phyloP scores from a whole-genome alignment of 2,888 invertebrate genomes.

The Anarsia innoxiella region DNA sequence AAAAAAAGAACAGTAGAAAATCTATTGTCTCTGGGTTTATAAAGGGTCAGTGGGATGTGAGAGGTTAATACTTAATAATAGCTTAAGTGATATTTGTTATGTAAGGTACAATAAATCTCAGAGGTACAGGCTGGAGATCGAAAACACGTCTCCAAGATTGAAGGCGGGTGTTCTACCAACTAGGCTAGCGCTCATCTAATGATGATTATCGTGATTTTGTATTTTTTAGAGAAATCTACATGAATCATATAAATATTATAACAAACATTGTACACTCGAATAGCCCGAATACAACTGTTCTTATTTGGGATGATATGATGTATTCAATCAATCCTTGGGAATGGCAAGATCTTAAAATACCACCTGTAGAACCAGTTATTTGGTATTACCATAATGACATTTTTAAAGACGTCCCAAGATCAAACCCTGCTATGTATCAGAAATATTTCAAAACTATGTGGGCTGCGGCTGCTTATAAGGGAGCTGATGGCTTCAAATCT shows the following conservation, averaged over 20 bases:
- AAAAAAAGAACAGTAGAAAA: too few species aligned
- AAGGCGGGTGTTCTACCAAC: too few species aligned
- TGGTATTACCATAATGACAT: constrained; percentile 62
- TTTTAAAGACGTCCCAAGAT: constrained; percentile 76
- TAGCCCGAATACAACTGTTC: constrained; percentile 69
- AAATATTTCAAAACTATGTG: constrained; percentile 79
- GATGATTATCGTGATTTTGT: too few species aligned
- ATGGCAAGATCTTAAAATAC: constrained; percentile 28
- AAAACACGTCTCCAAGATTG: too few species aligned
- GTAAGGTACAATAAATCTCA: too few species aligned
- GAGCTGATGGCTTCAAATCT: constrained; percentile 75
- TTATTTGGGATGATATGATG: constrained; percentile 92
- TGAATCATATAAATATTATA: constrained; percentile 76
- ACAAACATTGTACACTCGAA: constrained; percentile 58
- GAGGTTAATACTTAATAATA: too few species aligned
- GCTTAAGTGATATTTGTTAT: too few species aligned
- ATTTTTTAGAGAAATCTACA: constrained; percentile 75
- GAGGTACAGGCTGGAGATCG: too few species aligned
- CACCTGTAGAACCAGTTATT: constrained; percentile 78
- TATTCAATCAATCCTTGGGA: constrained; percentile 55
- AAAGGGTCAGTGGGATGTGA: too few species aligned
- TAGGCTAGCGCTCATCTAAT: too few species aligned
- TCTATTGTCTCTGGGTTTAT: too few species aligned
- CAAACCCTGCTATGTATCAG: too few species aligned
- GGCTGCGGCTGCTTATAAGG: constrained; percentile 91